Evolutionary conservation across 2,888 invertebrate genomes (phyloP), one percentile per base, ranked within the genome.

Genomic region (Yponomeuta cagnagella): DNA sequence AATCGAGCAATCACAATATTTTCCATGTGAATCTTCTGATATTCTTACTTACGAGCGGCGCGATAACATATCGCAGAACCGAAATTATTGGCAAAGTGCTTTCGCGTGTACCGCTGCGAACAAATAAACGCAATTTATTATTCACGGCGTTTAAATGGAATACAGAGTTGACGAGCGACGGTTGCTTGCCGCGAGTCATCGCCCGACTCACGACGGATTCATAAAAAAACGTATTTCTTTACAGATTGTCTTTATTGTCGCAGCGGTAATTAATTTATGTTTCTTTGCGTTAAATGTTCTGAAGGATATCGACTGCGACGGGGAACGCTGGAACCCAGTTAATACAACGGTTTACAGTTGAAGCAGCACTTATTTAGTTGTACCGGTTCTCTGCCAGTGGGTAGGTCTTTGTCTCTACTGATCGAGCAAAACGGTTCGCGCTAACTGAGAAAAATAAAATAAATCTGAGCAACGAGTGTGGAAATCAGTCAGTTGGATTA

Each of bases 31-130:
- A 58, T 58, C 52, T 15, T 58, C 15, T 58, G 52, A 15, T 15
- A 12, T 5, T 15, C 12, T 12, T 8, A 58, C 15, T 58, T 15
- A 15, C 12, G 12, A 15, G 15, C 52, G 15, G 15, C 12, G 52
- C 15, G 52, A 58, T 33, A 67, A 70, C 37, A 67, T 66, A 66
- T 67, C 58, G 33, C n/a, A 33, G 76, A 76, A 72, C 72, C 74
- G 10, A n/a, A 75, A 75, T 75, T 73, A 76, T 76, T 73, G 71
- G 74, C 71, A 73, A 75, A 78, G 77, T 76, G 77, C 75, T 74
- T 76, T 76, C 74, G 69, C 74, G 72, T 77, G 77, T 77, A 72
- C 72, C 75, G 72, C 72, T 72, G 69, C 52, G 63, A 63, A 71
- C 72, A 74, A 75, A 76, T 73, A 75, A 74, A 73, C 70, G 69